Base-by-base conservation (phyloP, 2,888 invertebrate genomes). In the Dicycla oo region DNA sequence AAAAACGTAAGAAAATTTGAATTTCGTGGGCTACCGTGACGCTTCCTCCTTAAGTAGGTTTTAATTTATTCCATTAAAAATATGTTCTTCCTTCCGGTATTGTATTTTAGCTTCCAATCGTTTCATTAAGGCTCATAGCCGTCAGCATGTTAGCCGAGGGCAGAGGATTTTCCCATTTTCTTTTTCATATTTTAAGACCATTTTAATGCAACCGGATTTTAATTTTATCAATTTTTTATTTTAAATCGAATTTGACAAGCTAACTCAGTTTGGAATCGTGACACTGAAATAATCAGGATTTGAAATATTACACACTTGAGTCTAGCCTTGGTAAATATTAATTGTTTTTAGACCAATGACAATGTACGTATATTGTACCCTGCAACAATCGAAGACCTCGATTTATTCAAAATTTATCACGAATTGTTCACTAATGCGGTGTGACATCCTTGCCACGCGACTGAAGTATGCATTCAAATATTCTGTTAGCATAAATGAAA, bases 391-490 rank as follows among this genome's bases (percentile, higher is more conserved):
- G 68, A 73, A 82, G 68, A 82, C 84, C 84, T 78, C 73, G 72
- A 65, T 81, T 84, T 77, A 72, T 83, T 80, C 54, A 72, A 81
- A 84, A 82, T 84, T 82, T 78, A 87, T 83, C 81, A 87, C 65
- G 81, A 75, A 84, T 88, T 86, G 86, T 85, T 81, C 63, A 43
- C 53, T 86, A 88, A 88, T 76, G 66, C 54, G 61, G 78, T 83
- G 80, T 87, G 86, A 85, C 88, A 88, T 70, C 89, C 88, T 87
- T 85, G 82, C 61, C 73, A 58, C n/a, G 45, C 68, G 63, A 65
- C 40, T 73, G 23, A 68, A 56, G 56, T 43, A 30, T 65, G 26
- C 58, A 83, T 64, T 57, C 20, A 43, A 68, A 65, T 56, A 68
- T 63, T 69, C 69, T 8, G 57, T 69, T 63, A n/a, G 6, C 8